Conservation (phyloP, 2,888 invertebrate genomes). For the Eugnorisma glareosa region DNA sequence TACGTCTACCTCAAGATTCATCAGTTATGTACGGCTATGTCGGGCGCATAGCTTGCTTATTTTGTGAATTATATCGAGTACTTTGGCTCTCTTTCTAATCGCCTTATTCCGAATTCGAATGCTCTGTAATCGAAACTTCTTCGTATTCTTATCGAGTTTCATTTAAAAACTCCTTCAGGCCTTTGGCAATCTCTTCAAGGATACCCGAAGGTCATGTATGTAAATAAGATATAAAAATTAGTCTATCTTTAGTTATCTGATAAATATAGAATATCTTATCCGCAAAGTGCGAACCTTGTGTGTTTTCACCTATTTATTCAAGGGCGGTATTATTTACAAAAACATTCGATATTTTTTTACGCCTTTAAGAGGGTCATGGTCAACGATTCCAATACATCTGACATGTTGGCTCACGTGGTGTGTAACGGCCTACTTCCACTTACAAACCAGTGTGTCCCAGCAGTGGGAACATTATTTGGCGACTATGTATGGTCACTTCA, state of each 20-base stretch:
- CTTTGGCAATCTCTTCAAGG: conserved; percentile 42
- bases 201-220: conserved; percentile 28
- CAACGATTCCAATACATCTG: not conserved
- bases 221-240: conserved; percentile 30
- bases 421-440: not conserved
- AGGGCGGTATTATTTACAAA: conserved; percentile 46
- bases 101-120: not conserved
- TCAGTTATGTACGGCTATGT: not conserved
- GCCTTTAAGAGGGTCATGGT: conserved; percentile 32
- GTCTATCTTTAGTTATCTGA: conserved; percentile 37
- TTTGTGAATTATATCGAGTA: too few species aligned
- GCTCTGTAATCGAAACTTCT: not conserved
- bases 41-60: not conserved
- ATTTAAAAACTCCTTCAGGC: not conserved
- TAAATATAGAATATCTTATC: conserved; percentile 56
- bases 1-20: not conserved
- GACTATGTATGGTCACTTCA: not conserved
- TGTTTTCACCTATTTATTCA: conserved; percentile 53
- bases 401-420: not conserved
- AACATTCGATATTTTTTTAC: conserved; percentile 15
- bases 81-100: not conserved
- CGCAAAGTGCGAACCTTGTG: not conserved
- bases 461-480: not conserved
- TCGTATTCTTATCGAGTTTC: conserved; percentile 13
- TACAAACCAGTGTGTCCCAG: not conserved